These are phyloP conservation scores for Osmoderma eremita DNA, from an alignment of 2,888 invertebrate species.

Conservation along the genomic window DNA sequence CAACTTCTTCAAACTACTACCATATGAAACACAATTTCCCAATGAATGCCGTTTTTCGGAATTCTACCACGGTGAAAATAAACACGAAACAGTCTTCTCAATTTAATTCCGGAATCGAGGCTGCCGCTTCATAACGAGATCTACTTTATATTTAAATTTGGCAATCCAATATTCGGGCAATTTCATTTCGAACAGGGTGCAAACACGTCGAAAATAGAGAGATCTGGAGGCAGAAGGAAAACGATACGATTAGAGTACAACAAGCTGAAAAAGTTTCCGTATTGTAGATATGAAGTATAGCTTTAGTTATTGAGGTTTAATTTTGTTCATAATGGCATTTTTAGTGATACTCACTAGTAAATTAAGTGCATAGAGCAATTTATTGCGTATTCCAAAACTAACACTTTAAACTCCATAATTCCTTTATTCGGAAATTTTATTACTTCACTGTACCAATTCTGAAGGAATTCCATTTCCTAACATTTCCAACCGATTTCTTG, in stretches of 20 bases:
- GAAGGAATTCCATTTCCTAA: not conserved
- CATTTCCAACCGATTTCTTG: conserved; percentile 29
- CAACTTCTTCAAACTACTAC: too few species aligned
- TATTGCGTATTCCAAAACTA: too few species aligned
- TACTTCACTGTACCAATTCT: conserved; percentile 8
- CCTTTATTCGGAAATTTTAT: not conserved
- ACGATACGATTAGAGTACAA: conserved; percentile 36
- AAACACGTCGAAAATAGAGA: conserved; percentile 49
- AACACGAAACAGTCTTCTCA: conserved; percentile 37
- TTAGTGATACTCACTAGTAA: too few species aligned
- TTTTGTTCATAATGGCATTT: too few species aligned
- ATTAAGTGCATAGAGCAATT: too few species aligned
- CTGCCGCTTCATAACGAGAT: conserved; percentile 55
- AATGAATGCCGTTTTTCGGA: not conserved
- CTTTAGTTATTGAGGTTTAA: too few species aligned
- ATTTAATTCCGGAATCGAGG: conserved; percentile 40
- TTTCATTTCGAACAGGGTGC: conserved; percentile 58
- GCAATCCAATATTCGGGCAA: conserved; percentile 64
- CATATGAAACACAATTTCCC: not conserved
- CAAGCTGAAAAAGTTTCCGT: too few species aligned
- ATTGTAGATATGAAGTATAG: too few species aligned
- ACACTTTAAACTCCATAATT: conserved; percentile 43
- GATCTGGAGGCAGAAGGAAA: not conserved
- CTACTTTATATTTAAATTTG: conserved; percentile 65
- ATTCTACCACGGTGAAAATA: conserved; percentile 12